Conservation (phyloP, 2,888 invertebrate species). For the Drosophila mercatorum region DNA sequence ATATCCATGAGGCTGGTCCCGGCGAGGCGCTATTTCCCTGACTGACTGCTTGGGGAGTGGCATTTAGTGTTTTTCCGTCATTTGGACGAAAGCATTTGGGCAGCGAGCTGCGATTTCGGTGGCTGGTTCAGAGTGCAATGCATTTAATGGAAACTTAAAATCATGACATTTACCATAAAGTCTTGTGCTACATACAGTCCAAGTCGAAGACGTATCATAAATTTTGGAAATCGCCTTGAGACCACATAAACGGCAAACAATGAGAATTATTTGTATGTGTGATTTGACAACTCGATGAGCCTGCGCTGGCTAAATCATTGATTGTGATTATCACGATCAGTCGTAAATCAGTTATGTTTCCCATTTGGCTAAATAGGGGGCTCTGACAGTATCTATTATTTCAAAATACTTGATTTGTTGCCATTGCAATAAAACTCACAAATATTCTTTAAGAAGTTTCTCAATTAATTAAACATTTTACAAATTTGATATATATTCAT, state of each 20-base stretch:
- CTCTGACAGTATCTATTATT: neutral
- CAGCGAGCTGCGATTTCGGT: constrained; percentile 45
- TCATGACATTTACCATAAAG: constrained; percentile 72
- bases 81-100: constrained; percentile 67
- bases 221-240: constrained; percentile 52
- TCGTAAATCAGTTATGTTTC: constrained; percentile 43
- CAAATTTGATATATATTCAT: too few species aligned
- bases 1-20: constrained; percentile 65
- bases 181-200: constrained; percentile 15
- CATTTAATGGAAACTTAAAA: constrained; percentile 72
- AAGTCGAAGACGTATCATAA: constrained; percentile 46
- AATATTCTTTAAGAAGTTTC: neutral
- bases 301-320: constrained; percentile 34
- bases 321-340: constrained; percentile 48
- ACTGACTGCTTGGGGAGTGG: constrained; percentile 42
- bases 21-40: constrained; percentile 43
- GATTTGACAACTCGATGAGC: constrained; percentile 38
- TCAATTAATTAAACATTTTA: too few species aligned
- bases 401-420: neutral
- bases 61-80: constrained; percentile 11
- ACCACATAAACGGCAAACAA: constrained; percentile 55
- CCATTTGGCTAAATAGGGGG: constrained; percentile 22
- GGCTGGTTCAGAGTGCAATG: constrained; percentile 73
- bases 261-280: constrained; percentile 43
- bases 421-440: neutral